phyloP scores from a whole-genome alignment of 2,113 vertebrate species.

The Leptobrachium ailaonicum region DNA sequence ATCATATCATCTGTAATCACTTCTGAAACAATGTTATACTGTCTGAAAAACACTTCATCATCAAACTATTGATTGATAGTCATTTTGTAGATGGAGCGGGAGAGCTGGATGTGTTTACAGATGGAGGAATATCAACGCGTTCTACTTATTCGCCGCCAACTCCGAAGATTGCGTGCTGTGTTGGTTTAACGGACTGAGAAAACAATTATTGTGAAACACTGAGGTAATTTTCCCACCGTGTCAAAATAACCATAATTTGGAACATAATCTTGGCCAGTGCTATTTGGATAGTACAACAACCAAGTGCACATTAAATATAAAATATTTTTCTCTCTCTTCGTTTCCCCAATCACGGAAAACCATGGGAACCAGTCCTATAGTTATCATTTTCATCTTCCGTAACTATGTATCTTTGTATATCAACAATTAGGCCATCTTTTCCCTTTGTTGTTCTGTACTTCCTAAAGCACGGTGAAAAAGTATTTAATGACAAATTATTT shows the following conservation, averaged over 20 bases:
- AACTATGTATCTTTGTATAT: no score
- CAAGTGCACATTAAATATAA: background rate
- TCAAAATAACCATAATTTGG: conserved; percentile 25
- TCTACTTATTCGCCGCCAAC: conserved; percentile 9
- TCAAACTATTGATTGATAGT: conserved; percentile 22
- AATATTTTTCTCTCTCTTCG: background rate
- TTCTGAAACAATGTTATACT: conserved; percentile 14
- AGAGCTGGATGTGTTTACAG: conserved; percentile 12
- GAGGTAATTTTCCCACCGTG: conserved; percentile 1
- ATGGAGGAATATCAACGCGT: background rate
- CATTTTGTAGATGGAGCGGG: conserved; percentile 4
- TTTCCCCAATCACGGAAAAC: no score
- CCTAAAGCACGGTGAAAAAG: no score
- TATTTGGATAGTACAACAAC: conserved; percentile 16
- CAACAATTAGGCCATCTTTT: no score
- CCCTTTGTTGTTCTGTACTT: no score
- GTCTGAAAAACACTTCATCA: conserved; percentile 27
- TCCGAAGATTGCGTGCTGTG: conserved; percentile 14
- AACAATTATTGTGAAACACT: conserved; percentile 19
- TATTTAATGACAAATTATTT: no score
- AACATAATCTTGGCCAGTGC: conserved; percentile 1
- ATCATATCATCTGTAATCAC: conserved; percentile 1
- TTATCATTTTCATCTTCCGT: no score
- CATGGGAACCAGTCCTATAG: no score
- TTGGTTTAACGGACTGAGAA: conserved; percentile 29